Conservation (phyloP, 2,888 invertebrate genomes). For the Leucophora obtusa region DNA sequence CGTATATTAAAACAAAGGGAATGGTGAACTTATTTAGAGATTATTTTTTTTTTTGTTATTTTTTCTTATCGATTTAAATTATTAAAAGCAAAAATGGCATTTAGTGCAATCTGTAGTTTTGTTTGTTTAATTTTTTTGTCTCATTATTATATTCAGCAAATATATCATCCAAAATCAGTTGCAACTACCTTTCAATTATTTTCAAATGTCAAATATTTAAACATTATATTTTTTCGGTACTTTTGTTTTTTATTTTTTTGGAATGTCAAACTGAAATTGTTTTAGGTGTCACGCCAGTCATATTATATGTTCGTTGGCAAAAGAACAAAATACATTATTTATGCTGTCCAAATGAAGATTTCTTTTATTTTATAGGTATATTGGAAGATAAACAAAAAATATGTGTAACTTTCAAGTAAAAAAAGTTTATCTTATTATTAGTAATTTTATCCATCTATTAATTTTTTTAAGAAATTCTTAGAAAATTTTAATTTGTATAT, state of each 20-base stretch:
- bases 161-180: constrained; percentile 52
- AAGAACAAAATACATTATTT: constrained; percentile 9
- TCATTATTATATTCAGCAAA: constrained; percentile 31
- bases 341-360: background rate
- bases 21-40: constrained; percentile 21
- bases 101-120: constrained; percentile 26
- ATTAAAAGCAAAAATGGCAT: constrained; percentile 48
- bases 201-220: constrained; percentile 57
- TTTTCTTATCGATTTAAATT: no score
- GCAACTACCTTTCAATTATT: constrained; percentile 60
- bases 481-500: no score
- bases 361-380: background rate
- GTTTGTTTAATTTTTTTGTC: constrained; percentile 3
- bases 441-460: no score
- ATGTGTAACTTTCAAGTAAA: no score
- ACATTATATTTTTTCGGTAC: constrained; percentile 22
- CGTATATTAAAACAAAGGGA: constrained; percentile 27
- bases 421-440: no score
- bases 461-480: no score
- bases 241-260: constrained; percentile 7
- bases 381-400: no score
- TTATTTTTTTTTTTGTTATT: constrained; percentile 33
- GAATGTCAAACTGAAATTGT: constrained; percentile 48
- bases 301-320: background rate
- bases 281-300: constrained; percentile 40